phyloP scores from a whole-genome alignment of 1,140 invertebrate species.

The Pachyrhynchus sulphureomaculatus region DNA sequence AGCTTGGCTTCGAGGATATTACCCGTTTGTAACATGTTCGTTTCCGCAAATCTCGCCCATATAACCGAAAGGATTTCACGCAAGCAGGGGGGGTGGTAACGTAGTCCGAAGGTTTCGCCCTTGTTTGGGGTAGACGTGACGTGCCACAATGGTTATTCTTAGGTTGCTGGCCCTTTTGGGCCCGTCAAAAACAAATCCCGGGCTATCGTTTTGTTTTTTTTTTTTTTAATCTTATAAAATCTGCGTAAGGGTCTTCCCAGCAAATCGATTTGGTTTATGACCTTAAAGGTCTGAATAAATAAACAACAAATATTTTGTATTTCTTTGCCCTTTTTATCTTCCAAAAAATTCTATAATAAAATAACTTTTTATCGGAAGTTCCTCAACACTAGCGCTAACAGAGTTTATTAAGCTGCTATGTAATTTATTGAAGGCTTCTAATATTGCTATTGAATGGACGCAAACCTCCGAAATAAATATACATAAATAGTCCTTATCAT shows the following conservation, averaged over 20 bases:
- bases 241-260: not conserved
- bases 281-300: not conserved
- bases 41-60: conserved; percentile 36
- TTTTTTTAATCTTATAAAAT: conserved; percentile 15
- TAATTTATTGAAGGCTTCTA: too few species aligned
- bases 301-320: not conserved
- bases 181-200: conserved; percentile 15
- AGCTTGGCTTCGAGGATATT: conserved; percentile 20
- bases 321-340: too few species aligned
- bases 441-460: too few species aligned
- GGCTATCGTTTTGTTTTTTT: conserved; percentile 10
- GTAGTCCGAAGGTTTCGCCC: conserved; percentile 32
- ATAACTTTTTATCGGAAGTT: too few species aligned
- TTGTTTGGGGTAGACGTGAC: conserved; percentile 41
- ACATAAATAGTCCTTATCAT: too few species aligned
- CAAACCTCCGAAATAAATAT: too few species aligned
- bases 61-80: conserved; percentile 39
- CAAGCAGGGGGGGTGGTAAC: conserved; percentile 23
- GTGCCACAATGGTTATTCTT: conserved; percentile 39
- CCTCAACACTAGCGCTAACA: too few species aligned
- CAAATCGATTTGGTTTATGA: not conserved
- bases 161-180: conserved; percentile 20
- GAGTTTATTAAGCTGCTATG: too few species aligned
- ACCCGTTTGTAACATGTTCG: conserved; percentile 1
- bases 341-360: too few species aligned